These are phyloP conservation scores for Diaphora mendica DNA, from an alignment of 2,888 invertebrate genomes.

Conservation along the genomic window DNA sequence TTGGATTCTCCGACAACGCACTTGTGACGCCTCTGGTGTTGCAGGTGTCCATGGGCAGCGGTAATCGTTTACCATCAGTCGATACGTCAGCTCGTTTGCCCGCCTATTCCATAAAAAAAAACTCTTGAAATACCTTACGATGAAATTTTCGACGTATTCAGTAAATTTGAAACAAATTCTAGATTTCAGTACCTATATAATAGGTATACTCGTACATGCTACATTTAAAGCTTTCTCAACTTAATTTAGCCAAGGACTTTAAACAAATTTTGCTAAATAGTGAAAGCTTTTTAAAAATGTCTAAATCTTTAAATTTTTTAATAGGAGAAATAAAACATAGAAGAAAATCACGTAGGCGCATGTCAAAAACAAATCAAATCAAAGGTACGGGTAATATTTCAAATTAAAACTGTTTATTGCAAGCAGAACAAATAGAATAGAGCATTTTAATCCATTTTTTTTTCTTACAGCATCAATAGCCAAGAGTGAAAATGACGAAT, in stretches of 20 bases:
- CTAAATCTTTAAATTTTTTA: neutral
- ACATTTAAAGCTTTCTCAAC: neutral
- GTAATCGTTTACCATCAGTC: too few species aligned
- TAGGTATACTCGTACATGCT: too few species aligned
- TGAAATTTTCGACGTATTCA: too few species aligned
- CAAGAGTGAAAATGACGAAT: neutral
- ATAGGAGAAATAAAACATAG: neutral
- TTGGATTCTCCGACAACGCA: too few species aligned
- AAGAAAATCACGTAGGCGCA: neutral
- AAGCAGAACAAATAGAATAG: neutral
- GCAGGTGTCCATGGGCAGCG: too few species aligned
- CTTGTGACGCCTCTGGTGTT: too few species aligned
- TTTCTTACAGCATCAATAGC: neutral
- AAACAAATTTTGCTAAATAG: neutral
- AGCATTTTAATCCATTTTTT: neutral
- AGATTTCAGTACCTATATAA: too few species aligned
- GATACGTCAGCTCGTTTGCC: too few species aligned
- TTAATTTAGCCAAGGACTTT: neutral
- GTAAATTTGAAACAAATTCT: too few species aligned
- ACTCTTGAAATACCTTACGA: too few species aligned
- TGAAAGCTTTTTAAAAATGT: neutral
- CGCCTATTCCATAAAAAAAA: too few species aligned
- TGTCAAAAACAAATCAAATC: too few species aligned
- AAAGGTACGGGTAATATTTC: neutral
- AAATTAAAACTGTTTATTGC: neutral